Evolutionary conservation across 2,797 vertebrate species (phyloP).

Genomic region (Lagorchestes hirsutus): DNA sequence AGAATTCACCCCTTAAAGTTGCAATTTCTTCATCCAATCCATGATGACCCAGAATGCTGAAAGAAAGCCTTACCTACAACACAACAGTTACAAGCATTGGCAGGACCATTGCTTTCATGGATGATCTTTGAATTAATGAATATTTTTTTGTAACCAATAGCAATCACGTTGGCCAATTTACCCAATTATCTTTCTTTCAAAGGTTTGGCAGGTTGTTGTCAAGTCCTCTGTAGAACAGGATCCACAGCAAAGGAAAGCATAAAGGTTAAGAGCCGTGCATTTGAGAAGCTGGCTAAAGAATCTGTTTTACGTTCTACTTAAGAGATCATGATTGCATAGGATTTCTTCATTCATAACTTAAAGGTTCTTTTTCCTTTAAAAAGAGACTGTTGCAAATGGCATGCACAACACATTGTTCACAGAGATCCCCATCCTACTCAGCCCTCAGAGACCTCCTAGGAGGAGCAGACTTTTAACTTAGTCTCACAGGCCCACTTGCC

Average conservation of each 20-base stretch:
- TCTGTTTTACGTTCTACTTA: conserved; percentile 53
- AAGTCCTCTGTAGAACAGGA: conserved; percentile 68
- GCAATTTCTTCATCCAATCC: neutral
- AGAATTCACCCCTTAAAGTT: neutral
- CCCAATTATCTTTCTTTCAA: neutral
- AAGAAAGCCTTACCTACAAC: neutral
- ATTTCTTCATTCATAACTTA: conserved; percentile 76
- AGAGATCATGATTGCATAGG: conserved; percentile 84
- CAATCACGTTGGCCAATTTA: neutral
- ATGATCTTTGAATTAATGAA: neutral
- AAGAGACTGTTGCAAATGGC: conserved; percentile 66
- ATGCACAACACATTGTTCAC: conserved; percentile 70
- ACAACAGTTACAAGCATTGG: fast-evolving
- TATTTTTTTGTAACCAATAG: neutral
- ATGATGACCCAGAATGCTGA: neutral
- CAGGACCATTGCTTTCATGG: neutral
- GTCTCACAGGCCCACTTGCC: conserved; percentile 54
- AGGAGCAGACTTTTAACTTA: conserved; percentile 56
- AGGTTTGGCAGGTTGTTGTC: conserved; percentile 62
- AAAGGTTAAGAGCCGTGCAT: conserved; percentile 77
- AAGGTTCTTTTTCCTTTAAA: conserved; percentile 3
- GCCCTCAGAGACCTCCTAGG: conserved; percentile 78
- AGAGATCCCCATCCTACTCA: conserved; percentile 40
- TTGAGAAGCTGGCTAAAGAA: conserved; percentile 65
- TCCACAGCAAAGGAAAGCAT: conserved; percentile 64